These are phyloP conservation scores for Vanessa atalanta DNA, from an alignment of 1,140 invertebrate genomes.

Conservation along the genomic window DNA sequence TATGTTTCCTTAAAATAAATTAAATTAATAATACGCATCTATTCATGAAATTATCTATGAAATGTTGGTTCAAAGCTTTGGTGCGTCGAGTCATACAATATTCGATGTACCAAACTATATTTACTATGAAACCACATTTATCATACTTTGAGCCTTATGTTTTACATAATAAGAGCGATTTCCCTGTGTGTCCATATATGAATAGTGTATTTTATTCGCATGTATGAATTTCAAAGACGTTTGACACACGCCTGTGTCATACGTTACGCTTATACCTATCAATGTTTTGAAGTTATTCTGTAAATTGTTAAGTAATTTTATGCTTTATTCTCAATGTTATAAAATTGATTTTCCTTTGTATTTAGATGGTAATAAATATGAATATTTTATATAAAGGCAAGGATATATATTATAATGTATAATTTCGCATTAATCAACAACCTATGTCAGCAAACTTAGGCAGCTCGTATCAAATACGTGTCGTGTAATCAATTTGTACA, in stretches of 20 bases:
- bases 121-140: conserved; percentile 11
- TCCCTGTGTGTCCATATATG: neutral
- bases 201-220: conserved; percentile 18
- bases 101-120: conserved; percentile 24
- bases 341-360: neutral
- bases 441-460: too few species aligned
- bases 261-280: conserved; percentile 32
- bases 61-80: conserved; percentile 28
- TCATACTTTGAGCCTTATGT: neutral
- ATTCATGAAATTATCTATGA: conserved; percentile 16
- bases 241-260: conserved; percentile 31
- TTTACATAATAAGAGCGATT: neutral
- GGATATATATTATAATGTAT: too few species aligned
- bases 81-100: conserved; percentile 28
- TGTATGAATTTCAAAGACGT: conserved; percentile 28
- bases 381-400: too few species aligned
- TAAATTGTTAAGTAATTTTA: neutral
- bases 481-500: too few species aligned
- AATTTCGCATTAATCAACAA: too few species aligned
- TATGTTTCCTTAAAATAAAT: too few species aligned
- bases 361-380: neutral
- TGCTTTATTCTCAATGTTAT: neutral
- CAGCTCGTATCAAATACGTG: too few species aligned
- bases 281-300: conserved; percentile 24
- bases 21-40: neutral